phyloP scores from a whole-genome alignment of 2,113 vertebrate species.

The Oryctolagus cuniculus region DNA sequence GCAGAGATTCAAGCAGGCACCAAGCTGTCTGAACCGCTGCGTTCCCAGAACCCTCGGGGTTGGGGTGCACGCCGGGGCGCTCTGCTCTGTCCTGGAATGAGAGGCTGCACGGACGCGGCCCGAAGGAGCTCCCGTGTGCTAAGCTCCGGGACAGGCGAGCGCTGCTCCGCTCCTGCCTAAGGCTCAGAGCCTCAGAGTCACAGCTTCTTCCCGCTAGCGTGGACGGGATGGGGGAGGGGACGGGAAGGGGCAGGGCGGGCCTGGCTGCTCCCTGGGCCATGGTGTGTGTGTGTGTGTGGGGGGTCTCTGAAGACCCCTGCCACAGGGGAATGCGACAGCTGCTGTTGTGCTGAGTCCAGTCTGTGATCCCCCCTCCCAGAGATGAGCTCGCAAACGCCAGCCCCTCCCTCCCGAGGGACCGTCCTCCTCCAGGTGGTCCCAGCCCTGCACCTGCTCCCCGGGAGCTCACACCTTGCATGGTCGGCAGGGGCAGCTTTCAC shows the following conservation, averaged over 20 bases:
- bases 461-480: background rate
- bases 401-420: background rate
- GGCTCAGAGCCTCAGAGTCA: background rate
- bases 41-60: background rate
- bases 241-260: background rate
- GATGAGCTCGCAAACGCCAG: background rate
- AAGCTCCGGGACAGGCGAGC: background rate
- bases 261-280: rapidly evolving
- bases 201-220: background rate
- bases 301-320: background rate
- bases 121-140: background rate
- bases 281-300: rapidly evolving
- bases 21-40: background rate
- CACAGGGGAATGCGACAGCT: background rate
- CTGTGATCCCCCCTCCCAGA: background rate
- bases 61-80: rapidly evolving
- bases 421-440: rapidly evolving
- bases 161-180: too few relatives aligned
- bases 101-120: rapidly evolving
- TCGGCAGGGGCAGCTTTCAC: background rate
- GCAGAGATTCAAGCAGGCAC: background rate
- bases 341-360: background rate
- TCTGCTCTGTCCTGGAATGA: background rate
- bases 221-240: too few relatives aligned
- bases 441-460: rapidly evolving